Percentiles rank a stretch among this genome's conserved stretches.
Conservation (phyloP, 1,140 invertebrate species). For the Pantala flavescens region DNA sequence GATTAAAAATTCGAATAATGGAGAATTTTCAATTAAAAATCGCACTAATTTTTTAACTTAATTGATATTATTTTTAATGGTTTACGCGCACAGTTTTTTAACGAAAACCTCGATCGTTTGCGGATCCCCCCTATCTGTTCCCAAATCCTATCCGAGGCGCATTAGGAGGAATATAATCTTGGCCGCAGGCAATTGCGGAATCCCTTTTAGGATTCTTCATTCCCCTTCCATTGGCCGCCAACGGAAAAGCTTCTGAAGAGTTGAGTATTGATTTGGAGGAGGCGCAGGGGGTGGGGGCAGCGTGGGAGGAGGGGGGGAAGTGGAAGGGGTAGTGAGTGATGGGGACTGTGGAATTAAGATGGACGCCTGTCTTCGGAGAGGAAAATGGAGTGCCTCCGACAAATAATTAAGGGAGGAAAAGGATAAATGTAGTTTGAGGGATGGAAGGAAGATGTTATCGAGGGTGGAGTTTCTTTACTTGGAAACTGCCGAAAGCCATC, state of each 20-base stretch:
- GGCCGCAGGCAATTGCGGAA: background rate
- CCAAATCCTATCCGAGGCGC: too few species aligned
- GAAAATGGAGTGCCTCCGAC: slow-evolving; percentile 12
- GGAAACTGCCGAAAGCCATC: too few species aligned
- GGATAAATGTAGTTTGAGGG: background rate
- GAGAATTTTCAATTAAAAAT: too few species aligned
- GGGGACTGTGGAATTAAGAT: background rate
- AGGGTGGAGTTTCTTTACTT: background rate
- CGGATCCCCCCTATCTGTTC: too few species aligned
- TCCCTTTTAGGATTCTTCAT: background rate
- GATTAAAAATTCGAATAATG: too few species aligned
- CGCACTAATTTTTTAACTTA: too few species aligned
- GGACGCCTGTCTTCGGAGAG: background rate
- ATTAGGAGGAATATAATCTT: background rate
- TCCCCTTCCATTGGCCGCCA: background rate
- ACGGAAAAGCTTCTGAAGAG: slow-evolving; percentile 15
- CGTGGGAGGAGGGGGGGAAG: background rate
- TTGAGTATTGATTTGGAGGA: slow-evolving; percentile 1
- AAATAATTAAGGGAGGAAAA: slow-evolving; percentile 1
- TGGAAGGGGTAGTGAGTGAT: background rate
- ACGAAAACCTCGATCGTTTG: too few species aligned
- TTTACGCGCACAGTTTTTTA: too few species aligned
- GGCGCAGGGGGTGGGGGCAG: background rate
- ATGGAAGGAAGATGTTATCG: background rate
- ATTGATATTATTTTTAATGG: too few species aligned